Evolutionary conservation across 2,797 vertebrate genomes (phyloP).

Genomic region (Mormyrops boulengeri): DNA sequence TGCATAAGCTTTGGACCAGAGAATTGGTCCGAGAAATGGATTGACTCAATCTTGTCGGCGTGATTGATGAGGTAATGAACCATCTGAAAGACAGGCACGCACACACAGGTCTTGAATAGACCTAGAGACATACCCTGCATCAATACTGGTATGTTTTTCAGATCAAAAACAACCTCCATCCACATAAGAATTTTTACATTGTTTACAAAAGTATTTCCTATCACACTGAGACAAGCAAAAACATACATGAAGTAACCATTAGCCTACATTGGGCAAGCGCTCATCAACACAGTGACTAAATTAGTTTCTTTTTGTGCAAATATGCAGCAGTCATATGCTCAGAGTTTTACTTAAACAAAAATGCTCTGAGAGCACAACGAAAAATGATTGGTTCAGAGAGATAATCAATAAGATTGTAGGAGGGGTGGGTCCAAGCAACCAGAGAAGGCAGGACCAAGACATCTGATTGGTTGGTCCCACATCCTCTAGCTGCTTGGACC

Average conservation of each 20-base stretch:
- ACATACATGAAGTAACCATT: background rate
- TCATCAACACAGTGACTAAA: background rate
- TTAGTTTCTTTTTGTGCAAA: background rate
- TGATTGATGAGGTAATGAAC: slow-evolving; percentile 91
- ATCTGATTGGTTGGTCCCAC: background rate
- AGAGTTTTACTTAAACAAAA: background rate
- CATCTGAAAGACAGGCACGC: slow-evolving; percentile 69
- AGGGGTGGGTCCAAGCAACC: background rate
- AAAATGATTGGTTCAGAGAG: background rate
- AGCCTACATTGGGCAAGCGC: background rate
- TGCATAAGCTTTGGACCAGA: slow-evolving; percentile 99
- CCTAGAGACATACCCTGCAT: background rate
- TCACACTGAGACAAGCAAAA: background rate
- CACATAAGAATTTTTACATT: background rate
- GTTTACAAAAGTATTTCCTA: background rate
- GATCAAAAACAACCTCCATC: background rate
- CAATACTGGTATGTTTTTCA: background rate
- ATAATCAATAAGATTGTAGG: background rate
- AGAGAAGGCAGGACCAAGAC: background rate
- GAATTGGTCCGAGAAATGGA: slow-evolving; percentile 99
- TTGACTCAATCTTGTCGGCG: slow-evolving; percentile 96
- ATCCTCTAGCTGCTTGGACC: background rate
- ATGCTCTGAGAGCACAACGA: background rate
- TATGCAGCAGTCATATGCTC: background rate
- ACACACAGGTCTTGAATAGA: background rate